phyloP scores from a whole-genome alignment of 2,113 vertebrate species.

The Brachyhypopomus occidentalis region DNA sequence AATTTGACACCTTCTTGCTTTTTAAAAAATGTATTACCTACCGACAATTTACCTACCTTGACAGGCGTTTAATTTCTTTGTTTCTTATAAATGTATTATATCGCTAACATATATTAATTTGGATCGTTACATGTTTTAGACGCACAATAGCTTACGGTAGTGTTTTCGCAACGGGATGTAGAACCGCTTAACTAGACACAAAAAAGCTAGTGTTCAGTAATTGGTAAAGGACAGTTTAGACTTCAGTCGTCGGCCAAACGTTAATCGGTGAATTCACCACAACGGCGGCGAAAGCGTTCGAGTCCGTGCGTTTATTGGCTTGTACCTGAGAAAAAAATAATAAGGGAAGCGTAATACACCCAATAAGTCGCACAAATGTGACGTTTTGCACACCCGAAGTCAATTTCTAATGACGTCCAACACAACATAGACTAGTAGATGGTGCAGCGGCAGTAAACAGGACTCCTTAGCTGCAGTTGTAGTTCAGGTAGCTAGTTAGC shows the following conservation, averaged over 20 bases:
- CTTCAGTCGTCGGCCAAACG: background rate
- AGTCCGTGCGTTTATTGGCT: background rate
- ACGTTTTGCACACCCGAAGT: background rate
- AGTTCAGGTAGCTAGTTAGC: background rate
- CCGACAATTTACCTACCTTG: background rate
- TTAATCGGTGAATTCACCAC: background rate
- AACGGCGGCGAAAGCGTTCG: background rate
- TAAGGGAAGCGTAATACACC: background rate
- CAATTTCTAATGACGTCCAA: background rate
- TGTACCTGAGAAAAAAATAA: background rate
- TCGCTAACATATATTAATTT: background rate
- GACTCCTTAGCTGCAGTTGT: background rate
- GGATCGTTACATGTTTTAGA: background rate
- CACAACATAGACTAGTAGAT: background rate
- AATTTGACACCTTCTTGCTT: background rate
- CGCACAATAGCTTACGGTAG: background rate
- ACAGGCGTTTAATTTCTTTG: background rate
- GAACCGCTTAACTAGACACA: background rate
- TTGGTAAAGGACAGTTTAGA: background rate
- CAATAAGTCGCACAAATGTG: background rate
- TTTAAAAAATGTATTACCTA: no score
- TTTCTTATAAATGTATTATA: background rate
- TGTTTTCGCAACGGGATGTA: background rate
- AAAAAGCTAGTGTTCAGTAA: background rate
- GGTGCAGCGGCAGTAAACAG: background rate